Percentiles rank a stretch among this genome's conserved stretches.
Conservation (phyloP, 2,888 invertebrate genomes). For the Cheiracanthium punctorium region DNA sequence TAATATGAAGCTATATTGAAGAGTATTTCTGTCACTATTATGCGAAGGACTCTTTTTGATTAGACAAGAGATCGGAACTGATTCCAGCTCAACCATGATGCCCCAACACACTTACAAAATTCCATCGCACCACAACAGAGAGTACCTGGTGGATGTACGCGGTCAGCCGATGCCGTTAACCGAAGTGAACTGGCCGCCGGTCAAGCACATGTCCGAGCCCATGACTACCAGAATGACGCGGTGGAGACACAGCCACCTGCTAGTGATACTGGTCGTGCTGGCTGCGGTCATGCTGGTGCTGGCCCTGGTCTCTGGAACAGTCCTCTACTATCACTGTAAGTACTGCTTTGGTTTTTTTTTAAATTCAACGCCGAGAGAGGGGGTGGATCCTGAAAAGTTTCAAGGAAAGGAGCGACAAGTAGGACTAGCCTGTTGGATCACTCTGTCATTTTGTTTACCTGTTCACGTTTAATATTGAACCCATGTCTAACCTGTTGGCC, state of each 20-base stretch:
- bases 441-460: too few species aligned
- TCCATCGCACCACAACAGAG: slow-evolving; percentile 48
- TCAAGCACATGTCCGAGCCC: slow-evolving; percentile 31
- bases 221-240: slow-evolving; percentile 54
- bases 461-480: too few species aligned
- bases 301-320: slow-evolving; percentile 61
- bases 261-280: slow-evolving; percentile 53
- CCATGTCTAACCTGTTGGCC: too few species aligned
- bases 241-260: slow-evolving; percentile 59
- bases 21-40: too few species aligned
- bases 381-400: too few species aligned
- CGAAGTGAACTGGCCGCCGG: slow-evolving; percentile 44
- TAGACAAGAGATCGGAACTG: too few species aligned
- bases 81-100: slow-evolving; percentile 24
- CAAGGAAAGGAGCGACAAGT: too few species aligned
- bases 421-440: too few species aligned
- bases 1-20: too few species aligned
- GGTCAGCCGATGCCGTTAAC: slow-evolving; percentile 30
- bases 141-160: slow-evolving; percentile 37
- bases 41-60: too few species aligned
- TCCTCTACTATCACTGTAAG: slow-evolving; percentile 68
- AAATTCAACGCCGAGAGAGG: too few species aligned
- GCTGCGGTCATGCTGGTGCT: slow-evolving; percentile 57
- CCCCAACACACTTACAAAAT: slow-evolving; percentile 61
- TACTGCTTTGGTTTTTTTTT: too few species aligned